These are phyloP conservation scores for Pocillopora meandrina DNA, from an alignment of 92 coral and sea anemone species.

Conservation along the genomic window DNA sequence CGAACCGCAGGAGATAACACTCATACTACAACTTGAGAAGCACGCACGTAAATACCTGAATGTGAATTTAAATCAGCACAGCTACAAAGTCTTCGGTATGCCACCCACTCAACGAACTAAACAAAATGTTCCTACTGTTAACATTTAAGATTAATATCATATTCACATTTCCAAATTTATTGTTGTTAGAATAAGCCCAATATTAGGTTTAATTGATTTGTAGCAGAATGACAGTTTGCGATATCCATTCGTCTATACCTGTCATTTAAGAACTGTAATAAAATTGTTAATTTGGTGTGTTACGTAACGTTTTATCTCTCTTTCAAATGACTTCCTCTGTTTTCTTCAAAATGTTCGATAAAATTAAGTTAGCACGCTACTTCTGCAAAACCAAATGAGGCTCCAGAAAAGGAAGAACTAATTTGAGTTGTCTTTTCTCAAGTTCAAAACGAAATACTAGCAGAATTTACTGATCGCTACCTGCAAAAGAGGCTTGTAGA, in stretches of 20 bases:
- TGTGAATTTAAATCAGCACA: background rate
- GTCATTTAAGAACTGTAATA: slow-evolving; percentile 12
- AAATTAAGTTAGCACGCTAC: background rate
- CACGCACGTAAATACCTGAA: slow-evolving; percentile 1
- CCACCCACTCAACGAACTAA: too few species aligned
- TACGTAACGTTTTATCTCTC: background rate
- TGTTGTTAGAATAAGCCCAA: slow-evolving; percentile 1
- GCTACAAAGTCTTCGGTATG: background rate
- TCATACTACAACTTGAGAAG: slow-evolving; percentile 11
- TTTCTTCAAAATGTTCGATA: background rate
- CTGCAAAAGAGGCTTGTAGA: too few species aligned
- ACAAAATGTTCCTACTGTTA: background rate
- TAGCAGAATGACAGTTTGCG: background rate
- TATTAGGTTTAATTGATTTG: slow-evolving; percentile 10
- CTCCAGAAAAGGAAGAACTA: background rate
- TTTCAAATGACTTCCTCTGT: background rate
- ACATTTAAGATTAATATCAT: background rate
- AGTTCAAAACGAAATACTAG: too few species aligned
- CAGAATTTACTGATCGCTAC: too few species aligned
- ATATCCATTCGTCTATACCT: background rate
- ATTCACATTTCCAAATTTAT: slow-evolving; percentile 3
- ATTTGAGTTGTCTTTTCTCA: too few species aligned
- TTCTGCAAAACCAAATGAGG: background rate
- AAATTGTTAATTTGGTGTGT: background rate
- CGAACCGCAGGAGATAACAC: slow-evolving; percentile 18